phyloP scores from a whole-genome alignment of 1,140 invertebrate species.

The Chironomus striatipennis region DNA sequence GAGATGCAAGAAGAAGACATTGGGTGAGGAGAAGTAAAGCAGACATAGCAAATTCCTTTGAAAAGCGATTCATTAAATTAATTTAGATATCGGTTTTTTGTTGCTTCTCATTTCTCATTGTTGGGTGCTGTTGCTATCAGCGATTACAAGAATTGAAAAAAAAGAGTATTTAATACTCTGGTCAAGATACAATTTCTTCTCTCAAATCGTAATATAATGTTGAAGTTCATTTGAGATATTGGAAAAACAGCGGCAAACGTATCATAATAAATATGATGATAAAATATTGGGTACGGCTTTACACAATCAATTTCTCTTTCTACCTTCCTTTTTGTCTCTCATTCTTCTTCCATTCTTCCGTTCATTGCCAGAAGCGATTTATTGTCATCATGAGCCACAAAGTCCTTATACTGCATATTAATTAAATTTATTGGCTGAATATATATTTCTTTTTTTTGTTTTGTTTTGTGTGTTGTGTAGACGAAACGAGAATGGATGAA shows the following conservation, averaged over 20 bases:
- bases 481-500: background rate
- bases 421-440: background rate
- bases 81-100: background rate
- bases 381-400: background rate
- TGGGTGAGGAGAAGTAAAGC: background rate
- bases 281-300: conserved; percentile 5
- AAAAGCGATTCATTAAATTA: conserved; percentile 3
- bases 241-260: background rate
- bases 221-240: background rate
- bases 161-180: background rate
- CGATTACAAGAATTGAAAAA: background rate
- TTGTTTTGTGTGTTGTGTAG: too few species aligned
- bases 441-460: background rate
- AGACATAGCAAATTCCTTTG: background rate
- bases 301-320: background rate
- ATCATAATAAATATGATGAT: background rate
- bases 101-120: background rate
- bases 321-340: too few species aligned
- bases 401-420: background rate
- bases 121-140: background rate
- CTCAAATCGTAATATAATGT: too few species aligned
- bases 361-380: background rate
- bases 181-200: too few species aligned
- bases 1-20: too few species aligned
- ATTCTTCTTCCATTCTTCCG: too few species aligned